These are phyloP conservation scores for Chironomus riparius DNA, from an alignment of 2,888 invertebrate genomes.

Conservation along the genomic window DNA sequence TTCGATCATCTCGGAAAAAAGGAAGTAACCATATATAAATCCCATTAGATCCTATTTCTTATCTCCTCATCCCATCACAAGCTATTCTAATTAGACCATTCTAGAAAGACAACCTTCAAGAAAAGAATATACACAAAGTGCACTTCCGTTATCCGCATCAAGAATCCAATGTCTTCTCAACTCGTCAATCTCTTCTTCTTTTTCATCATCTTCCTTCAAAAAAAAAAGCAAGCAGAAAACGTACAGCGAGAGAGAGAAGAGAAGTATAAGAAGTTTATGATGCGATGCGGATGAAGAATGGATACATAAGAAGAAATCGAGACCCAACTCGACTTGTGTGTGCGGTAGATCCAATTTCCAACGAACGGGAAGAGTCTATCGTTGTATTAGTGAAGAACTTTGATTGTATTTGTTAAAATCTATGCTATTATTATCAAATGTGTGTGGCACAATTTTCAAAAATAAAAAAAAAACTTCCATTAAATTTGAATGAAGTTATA, in stretches of 20 bases:
- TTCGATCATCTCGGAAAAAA: too few species aligned
- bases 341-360: slow-evolving; percentile 8
- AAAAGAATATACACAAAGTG: too few species aligned
- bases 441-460: not conserved
- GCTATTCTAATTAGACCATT: too few species aligned
- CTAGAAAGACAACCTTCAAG: too few species aligned
- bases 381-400: not conserved
- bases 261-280: not conserved
- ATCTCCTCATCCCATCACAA: too few species aligned
- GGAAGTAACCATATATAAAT: too few species aligned
- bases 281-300: not conserved
- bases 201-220: not conserved
- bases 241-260: too few species aligned
- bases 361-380: not conserved
- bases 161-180: too few species aligned
- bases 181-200: not conserved
- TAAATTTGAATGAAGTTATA: too few species aligned
- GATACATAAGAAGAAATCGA: not conserved
- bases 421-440: not conserved
- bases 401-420: not conserved
- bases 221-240: not conserved
- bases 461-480: too few species aligned
- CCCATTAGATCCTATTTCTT: too few species aligned
- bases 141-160: too few species aligned
- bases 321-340: not conserved